A percentile compares a stretch with the other conserved stretches of the same genome.
Evolutionary conservation across 2,113 vertebrate species (phyloP).

Genomic region (Shinisaurus crocodilurus): DNA sequence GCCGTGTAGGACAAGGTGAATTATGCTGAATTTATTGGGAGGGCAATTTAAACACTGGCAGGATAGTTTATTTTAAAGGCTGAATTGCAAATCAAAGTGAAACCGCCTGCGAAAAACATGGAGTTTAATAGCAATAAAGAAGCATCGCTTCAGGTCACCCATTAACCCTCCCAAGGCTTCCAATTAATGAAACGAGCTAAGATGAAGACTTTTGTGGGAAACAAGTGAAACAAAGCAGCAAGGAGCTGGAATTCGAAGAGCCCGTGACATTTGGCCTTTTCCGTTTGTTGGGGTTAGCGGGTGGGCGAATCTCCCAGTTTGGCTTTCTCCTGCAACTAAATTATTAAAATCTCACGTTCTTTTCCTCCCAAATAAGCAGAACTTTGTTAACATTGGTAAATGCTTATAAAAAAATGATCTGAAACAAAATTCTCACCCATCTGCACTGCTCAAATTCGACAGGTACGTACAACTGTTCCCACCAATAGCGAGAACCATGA

Average conservation of each 20-base stretch:
- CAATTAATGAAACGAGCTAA: conserved; percentile 52
- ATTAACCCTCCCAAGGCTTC: conserved; percentile 41
- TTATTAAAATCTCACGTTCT: too few species aligned
- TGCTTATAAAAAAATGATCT: too few species aligned
- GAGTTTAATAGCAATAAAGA: conserved; percentile 47
- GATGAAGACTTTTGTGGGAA: conserved; percentile 29
- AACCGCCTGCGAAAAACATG: background rate
- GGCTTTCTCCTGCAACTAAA: too few species aligned
- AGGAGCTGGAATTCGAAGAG: conserved; percentile 34
- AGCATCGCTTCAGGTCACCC: conserved; percentile 41
- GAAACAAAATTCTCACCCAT: too few species aligned
- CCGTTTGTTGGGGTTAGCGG: background rate
- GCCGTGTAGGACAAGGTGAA: conserved; percentile 54
- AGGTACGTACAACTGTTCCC: too few species aligned
- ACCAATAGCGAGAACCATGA: too few species aligned
- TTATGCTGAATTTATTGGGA: conserved; percentile 69
- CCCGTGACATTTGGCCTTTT: too few species aligned
- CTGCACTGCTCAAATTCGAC: too few species aligned
- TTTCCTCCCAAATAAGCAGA: too few species aligned
- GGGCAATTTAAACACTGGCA: conserved; percentile 63
- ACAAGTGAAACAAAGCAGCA: conserved; percentile 3
- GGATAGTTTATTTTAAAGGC: conserved; percentile 55
- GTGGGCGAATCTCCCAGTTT: too few species aligned
- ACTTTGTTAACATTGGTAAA: too few species aligned
- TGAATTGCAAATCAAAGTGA: conserved; percentile 61